A percentile compares a stretch with the other conserved stretches of the same genome.
phyloP scores from a whole-genome alignment of 2,113 vertebrate species.

The Anarhynchus alexandrinus region DNA sequence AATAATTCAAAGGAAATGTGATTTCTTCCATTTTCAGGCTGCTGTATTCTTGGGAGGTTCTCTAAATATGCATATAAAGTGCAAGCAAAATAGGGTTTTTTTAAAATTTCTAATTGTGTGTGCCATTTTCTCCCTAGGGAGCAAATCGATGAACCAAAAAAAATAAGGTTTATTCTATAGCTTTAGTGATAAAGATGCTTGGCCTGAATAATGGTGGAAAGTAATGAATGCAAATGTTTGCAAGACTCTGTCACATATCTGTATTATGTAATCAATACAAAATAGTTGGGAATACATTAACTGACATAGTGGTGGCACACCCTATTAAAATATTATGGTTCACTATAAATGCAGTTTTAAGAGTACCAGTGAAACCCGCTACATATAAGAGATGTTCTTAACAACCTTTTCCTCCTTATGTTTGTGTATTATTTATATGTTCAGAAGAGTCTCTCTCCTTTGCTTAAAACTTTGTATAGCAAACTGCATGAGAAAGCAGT shows the following conservation, averaged over 20 bases:
- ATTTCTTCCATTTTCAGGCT: neutral
- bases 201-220: slow-evolving; percentile 25
- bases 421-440: neutral
- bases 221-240: neutral
- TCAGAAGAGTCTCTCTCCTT: neutral
- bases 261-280: slow-evolving; percentile 9
- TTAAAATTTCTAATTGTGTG: neutral
- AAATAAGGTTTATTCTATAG: slow-evolving; percentile 27
- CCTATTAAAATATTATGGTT: neutral
- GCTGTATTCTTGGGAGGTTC: neutral
- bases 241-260: neutral
- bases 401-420: neutral
- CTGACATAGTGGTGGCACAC: neutral
- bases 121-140: neutral
- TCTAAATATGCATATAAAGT: neutral
- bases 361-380: neutral
- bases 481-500: neutral
- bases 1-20: neutral
- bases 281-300: neutral
- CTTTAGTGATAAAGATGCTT: slow-evolving; percentile 20
- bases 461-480: neutral
- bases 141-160: slow-evolving; percentile 34
- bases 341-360: neutral
- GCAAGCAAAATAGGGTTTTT: neutral
- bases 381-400: neutral